Conservation (phyloP, 2,113 vertebrate species). For the Dicerorhinus sumatrensis region DNA sequence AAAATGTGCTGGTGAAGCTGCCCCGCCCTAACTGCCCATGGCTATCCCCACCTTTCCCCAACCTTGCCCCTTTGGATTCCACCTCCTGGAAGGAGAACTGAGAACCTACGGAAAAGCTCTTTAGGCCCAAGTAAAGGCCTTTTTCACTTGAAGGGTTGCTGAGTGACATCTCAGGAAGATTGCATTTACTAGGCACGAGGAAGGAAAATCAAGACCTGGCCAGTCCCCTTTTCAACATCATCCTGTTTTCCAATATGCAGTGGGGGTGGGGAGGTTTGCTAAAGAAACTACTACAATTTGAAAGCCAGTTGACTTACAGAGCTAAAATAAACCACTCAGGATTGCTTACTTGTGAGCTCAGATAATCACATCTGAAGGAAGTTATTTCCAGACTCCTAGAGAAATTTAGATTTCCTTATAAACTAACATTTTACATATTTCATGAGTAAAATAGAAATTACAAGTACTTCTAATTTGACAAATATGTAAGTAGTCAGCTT, state of each 20-base stretch:
- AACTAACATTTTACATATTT: not conserved
- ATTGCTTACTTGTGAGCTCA: not conserved
- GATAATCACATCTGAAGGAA: not conserved
- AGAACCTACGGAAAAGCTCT: not conserved
- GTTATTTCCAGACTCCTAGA: not conserved
- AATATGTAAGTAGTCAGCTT: not conserved
- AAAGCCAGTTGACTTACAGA: not conserved
- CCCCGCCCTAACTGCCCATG: not conserved
- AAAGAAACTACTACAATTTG: not conserved
- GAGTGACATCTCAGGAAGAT: not conserved
- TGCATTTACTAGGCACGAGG: not conserved
- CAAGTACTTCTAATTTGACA: not conserved
- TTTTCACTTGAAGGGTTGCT: not conserved
- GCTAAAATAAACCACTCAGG: not conserved
- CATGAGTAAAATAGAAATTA: not conserved
- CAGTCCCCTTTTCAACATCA: not conserved
- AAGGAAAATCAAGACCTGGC: not conserved
- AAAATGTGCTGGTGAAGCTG: not conserved
- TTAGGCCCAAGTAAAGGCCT: not conserved
- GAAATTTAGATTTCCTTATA: not conserved
- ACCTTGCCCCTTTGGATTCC: not conserved
- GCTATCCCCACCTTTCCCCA: not conserved
- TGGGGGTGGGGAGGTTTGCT: not conserved
- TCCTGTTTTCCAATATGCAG: not conserved
- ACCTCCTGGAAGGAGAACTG: not conserved